Percentiles rank a stretch among this genome's conserved stretches.
Evolutionary conservation across 2,888 invertebrate species (phyloP).

Genomic region (Pandemis cinnamomeana): DNA sequence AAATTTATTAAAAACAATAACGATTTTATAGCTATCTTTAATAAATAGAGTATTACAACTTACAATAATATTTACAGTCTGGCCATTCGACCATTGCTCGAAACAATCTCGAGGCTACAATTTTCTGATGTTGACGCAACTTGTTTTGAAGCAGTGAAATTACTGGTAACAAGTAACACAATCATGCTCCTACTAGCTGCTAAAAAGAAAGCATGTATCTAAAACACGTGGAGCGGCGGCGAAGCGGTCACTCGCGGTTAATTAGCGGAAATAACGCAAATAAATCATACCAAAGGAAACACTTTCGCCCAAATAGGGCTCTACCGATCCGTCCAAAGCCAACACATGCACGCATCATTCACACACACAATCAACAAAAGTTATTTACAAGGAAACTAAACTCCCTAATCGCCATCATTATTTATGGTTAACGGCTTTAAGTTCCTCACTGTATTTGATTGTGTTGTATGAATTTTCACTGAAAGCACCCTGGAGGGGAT

Average conservation of each 20-base stretch:
- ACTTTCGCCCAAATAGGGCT: constrained; percentile 56
- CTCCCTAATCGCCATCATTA: constrained; percentile 27
- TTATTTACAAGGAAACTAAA: constrained; percentile 61
- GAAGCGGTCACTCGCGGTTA: constrained; percentile 54
- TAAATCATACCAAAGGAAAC: constrained; percentile 60
- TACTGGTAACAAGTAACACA: constrained; percentile 54
- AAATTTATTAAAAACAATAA: constrained; percentile 61
- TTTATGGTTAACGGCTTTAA: constrained; percentile 70
- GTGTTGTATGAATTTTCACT: constrained; percentile 79
- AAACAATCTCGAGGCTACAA: constrained; percentile 9
- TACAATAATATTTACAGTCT: constrained; percentile 69
- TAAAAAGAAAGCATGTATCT: constrained; percentile 68
- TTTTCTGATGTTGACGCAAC: constrained; percentile 14
- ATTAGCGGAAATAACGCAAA: constrained; percentile 68
- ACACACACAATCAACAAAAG: constrained; percentile 50
- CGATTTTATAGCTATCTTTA: constrained; percentile 63
- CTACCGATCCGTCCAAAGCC: constrained; percentile 40
- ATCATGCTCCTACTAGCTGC: constrained; percentile 56
- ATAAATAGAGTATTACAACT: constrained; percentile 69
- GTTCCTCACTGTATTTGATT: constrained; percentile 79
- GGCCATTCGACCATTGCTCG: constrained; percentile 8
- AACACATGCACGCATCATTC: constrained; percentile 46
- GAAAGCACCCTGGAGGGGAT: constrained; percentile 67
- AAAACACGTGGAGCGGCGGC: constrained; percentile 57
- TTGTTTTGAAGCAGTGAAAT: constrained; percentile 47